Evolutionary conservation across 2,888 invertebrate genomes (phyloP), one percentile per base, ranked within the genome.

Genomic region (Cephus nigrinus): DNA sequence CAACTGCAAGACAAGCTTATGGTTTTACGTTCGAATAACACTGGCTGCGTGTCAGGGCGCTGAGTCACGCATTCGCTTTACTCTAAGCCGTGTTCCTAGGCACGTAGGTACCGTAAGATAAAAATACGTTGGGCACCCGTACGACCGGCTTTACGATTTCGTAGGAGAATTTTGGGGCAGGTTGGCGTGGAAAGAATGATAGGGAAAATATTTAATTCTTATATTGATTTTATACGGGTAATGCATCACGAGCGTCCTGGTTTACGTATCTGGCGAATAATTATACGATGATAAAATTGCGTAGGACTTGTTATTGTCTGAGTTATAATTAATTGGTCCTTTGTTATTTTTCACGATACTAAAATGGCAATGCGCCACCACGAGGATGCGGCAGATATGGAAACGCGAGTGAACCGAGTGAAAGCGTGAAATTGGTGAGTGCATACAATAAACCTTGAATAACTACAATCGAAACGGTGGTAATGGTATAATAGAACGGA

Each of bases 161-260:
- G 23, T 55, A 55, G 55, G 9, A 23, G 9, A 23, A 9, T 55
- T 55, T 23, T 55, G 23, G 23, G 23, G 23, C 23, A 23, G 55
- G 9, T 23, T 35, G 35, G 0, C 5, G 15, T 23, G 23, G 23
- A 55, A 9, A 23, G 55, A 3, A 23, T 23, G 55, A 23, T 23
- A 23, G 23, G 3, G 40, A 23, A 55, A 9, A 55, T 55, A 55
- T 55, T 23, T 55, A 23, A 23, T 23, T 55, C 9, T 55, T 55
- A 55, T 5, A 15, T 0, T 15, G 23, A 15, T 55, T 9, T 55
- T 23, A 2, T 1, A 23, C 23, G 0, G 9, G 2, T 23, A 2
- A 23, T 23, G 23, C 5, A 1, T 55, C 9, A 55, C 0, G 15
- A 55, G 23, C 9, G 55, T 55, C 55, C 23, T 23, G 1, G 9